Percentiles rank a stretch among this genome's conserved stretches.
These are phyloP conservation scores for Netta rufina DNA, from an alignment of 2,797 vertebrate species.

Conservation along the genomic window DNA sequence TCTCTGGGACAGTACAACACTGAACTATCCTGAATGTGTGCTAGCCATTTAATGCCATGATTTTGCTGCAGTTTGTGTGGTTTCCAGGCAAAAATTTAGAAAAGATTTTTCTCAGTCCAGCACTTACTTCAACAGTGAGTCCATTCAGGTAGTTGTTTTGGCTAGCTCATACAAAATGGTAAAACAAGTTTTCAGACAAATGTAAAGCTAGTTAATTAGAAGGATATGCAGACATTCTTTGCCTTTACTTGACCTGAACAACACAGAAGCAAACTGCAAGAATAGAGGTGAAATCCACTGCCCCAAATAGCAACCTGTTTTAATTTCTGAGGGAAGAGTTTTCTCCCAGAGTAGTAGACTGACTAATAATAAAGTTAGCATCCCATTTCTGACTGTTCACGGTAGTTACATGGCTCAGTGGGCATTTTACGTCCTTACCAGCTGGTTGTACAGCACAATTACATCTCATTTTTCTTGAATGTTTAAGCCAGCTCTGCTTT, in stretches of 20 bases:
- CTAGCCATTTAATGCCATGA: neutral
- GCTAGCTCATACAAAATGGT: neutral
- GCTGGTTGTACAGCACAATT: conserved; percentile 17
- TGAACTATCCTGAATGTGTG: neutral
- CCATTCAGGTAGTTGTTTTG: neutral
- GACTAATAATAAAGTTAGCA: neutral
- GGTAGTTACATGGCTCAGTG: neutral
- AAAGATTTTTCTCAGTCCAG: neutral
- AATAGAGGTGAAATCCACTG: neutral
- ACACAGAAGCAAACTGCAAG: neutral
- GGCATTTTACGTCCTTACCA: neutral
- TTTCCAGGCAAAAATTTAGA: neutral
- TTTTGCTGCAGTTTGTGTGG: neutral
- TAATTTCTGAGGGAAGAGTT: neutral
- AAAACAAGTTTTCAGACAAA: neutral
- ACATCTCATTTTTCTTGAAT: conserved; percentile 66
- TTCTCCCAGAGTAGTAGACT: neutral
- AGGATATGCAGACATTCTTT: neutral
- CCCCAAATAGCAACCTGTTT: neutral
- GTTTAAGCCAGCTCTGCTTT: conserved; percentile 72
- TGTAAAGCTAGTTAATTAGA: neutral
- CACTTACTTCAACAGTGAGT: neutral
- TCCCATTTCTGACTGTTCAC: neutral
- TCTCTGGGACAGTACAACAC: neutral
- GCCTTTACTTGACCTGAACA: neutral